Conservation (phyloP, 2,888 invertebrate species). For the Catotricha subobsoleta region DNA sequence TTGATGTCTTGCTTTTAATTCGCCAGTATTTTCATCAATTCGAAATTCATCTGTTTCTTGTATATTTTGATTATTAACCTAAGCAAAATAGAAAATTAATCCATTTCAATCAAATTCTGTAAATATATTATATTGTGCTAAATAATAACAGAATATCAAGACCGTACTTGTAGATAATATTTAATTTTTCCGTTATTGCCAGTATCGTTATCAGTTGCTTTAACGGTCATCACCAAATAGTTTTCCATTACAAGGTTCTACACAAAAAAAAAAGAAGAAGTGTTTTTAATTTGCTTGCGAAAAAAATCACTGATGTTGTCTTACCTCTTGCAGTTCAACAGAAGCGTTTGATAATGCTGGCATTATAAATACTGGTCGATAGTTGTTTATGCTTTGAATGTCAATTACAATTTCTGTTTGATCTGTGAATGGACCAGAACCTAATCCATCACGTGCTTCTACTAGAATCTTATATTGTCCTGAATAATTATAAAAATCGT, state of each 20-base stretch:
- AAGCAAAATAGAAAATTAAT: too few species aligned
- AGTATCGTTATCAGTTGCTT: constrained; percentile 62
- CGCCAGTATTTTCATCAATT: constrained; percentile 61
- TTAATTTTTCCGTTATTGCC: constrained; percentile 71
- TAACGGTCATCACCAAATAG: constrained; percentile 61
- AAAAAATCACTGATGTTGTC: not conserved
- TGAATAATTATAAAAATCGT: too few species aligned
- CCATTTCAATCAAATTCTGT: not conserved
- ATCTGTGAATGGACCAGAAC: constrained; percentile 45
- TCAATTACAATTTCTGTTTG: constrained; percentile 54
- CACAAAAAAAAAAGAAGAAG: constrained; percentile 13
- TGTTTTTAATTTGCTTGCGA: not conserved
- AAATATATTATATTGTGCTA: not conserved
- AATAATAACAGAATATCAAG: not conserved
- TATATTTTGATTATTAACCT: constrained; percentile 42
- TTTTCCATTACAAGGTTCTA: constrained; percentile 57
- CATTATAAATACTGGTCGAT: constrained; percentile 61
- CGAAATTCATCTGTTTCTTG: constrained; percentile 68
- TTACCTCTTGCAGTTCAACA: constrained; percentile 66
- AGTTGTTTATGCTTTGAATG: constrained; percentile 63
- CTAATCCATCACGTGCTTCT: constrained; percentile 59
- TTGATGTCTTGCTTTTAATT: constrained; percentile 58
- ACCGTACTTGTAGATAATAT: constrained; percentile 66
- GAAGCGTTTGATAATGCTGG: constrained; percentile 59
- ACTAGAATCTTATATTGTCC: constrained; percentile 41